Conservation (phyloP, 2,797 vertebrate genomes). For the Sebastes nivosus region DNA sequence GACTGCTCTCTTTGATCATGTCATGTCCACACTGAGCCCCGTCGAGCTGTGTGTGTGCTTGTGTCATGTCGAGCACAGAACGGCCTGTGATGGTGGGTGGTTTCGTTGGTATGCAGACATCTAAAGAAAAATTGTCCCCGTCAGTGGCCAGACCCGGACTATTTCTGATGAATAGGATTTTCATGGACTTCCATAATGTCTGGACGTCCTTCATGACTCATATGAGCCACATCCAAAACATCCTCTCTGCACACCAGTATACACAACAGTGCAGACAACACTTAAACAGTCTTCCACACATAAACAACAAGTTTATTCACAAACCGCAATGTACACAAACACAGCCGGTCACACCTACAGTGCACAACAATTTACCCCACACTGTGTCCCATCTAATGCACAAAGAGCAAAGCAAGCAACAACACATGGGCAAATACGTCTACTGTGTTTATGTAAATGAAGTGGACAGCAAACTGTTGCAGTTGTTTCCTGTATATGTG, state of each 20-base stretch:
- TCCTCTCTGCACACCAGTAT: constrained; percentile 21
- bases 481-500: constrained; percentile 11
- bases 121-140: constrained; percentile 53
- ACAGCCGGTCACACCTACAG: constrained; percentile 39
- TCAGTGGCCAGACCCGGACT: constrained; percentile 1
- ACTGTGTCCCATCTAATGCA: neutral
- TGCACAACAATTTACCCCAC: constrained; percentile 5
- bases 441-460: constrained; percentile 9
- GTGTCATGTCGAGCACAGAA: constrained; percentile 50
- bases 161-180: constrained; percentile 31
- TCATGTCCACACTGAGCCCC: constrained; percentile 28
- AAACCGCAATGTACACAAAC: constrained; percentile 49
- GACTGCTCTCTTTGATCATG: constrained; percentile 56
- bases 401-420: neutral
- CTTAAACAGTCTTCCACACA: constrained; percentile 9
- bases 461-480: neutral
- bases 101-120: constrained; percentile 68
- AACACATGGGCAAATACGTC: neutral
- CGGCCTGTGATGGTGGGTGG: constrained; percentile 57
- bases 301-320: constrained; percentile 44
- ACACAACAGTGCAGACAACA: constrained; percentile 14
- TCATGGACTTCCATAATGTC: constrained; percentile 38
- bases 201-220: constrained; percentile 58
- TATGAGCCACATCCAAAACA: constrained; percentile 41
- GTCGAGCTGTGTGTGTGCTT: neutral